Conservation (phyloP, 2,797 vertebrate species). For the Galago senegalensis region DNA sequence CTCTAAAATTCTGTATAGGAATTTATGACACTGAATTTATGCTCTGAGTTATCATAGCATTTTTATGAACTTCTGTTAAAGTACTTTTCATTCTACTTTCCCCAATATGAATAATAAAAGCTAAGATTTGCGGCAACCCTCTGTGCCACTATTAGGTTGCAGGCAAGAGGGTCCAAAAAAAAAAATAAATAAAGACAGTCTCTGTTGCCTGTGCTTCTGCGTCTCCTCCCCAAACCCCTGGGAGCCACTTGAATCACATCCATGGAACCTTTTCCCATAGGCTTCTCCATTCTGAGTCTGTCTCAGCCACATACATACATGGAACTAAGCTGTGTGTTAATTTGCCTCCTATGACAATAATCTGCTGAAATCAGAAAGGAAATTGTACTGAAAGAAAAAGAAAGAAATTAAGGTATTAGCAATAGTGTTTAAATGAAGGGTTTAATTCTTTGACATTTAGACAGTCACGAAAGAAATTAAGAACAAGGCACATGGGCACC, state of each 20-base stretch:
- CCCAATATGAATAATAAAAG: background rate
- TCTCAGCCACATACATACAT: accelerated
- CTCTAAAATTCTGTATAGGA: background rate
- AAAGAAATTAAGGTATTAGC: background rate
- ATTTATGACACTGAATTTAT: background rate
- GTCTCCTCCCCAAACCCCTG: background rate
- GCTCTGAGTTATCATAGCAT: background rate
- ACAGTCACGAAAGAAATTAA: background rate
- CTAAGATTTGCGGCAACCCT: background rate
- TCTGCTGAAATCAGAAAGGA: slow-evolving; percentile 23
- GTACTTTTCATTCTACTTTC: background rate
- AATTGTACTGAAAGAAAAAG: background rate
- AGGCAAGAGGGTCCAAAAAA: background rate
- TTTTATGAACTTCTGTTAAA: background rate
- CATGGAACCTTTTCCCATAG: background rate
- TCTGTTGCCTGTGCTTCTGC: background rate
- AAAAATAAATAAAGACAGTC: background rate
- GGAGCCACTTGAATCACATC: background rate
- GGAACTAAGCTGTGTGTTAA: background rate
- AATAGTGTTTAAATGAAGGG: background rate
- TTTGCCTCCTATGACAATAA: background rate
- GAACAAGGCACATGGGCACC: no score
- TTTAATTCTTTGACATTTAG: background rate
- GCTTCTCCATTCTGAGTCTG: background rate
- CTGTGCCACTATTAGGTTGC: no score